phyloP scores from a whole-genome alignment of 1,140 invertebrate genomes.

The Onthophagus taurus region DNA sequence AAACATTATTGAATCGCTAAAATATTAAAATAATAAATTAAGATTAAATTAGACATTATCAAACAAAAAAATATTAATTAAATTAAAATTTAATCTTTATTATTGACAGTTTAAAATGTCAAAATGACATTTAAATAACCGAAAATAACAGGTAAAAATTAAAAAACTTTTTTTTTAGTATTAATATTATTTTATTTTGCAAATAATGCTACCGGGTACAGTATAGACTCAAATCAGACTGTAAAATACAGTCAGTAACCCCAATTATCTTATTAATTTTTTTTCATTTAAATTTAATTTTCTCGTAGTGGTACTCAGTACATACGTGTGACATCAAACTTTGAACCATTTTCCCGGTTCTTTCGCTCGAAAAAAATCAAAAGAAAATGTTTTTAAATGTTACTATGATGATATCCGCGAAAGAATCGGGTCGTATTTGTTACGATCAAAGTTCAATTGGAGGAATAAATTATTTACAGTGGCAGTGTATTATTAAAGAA shows the following conservation, averaged over 20 bases:
- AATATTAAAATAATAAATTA: too few species aligned
- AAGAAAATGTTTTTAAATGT: too few species aligned
- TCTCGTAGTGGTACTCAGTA: constrained; percentile 35
- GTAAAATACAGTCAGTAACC: constrained; percentile 29
- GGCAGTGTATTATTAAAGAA: constrained; percentile 32
- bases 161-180: constrained; percentile 15
- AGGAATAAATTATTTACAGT: constrained; percentile 25
- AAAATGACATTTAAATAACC: neutral
- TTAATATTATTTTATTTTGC: constrained; percentile 37
- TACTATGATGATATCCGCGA: too few species aligned
- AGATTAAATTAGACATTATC: too few species aligned
- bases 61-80: too few species aligned
- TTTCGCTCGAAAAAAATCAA: too few species aligned
- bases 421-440: too few species aligned
- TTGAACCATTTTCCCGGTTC: too few species aligned
- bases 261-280: constrained; percentile 13
- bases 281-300: too few species aligned
- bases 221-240: constrained; percentile 35
- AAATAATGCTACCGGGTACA: constrained; percentile 39
- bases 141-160: neutral
- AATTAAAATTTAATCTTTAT: too few species aligned
- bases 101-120: neutral
- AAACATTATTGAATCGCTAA: too few species aligned
- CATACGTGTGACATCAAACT: constrained; percentile 36
- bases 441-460: constrained; percentile 32